Base-by-base conservation (phyloP, 2,113 vertebrate genomes). In the Scolopax mira region DNA sequence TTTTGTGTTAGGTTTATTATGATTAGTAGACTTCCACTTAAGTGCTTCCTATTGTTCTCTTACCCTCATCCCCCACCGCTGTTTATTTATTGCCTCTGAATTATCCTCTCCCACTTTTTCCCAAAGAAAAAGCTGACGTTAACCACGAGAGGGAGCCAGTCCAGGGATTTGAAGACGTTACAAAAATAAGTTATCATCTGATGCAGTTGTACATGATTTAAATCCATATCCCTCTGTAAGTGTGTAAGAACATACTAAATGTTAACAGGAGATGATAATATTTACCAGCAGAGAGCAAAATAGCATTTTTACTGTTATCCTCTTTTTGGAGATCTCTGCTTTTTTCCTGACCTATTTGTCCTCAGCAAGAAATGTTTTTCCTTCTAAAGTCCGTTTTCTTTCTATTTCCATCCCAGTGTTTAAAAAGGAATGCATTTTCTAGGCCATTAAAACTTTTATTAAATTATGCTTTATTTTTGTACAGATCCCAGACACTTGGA, bases 71-170 rank as follows among this genome's bases (percentile, higher is more conserved):
- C n/a, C 42, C 17, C 39, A 61, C 9, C 51, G 10, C 41, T 12
- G 19, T n/a, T 72, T 37, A 18, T 13, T 49, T 66, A 33, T 30
- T 31, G 21, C 42, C 27, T 74, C n/a, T 33, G 28, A 70, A 66
- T 60, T 77, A 14, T 31, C 33, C 13, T 42, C 37, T 85, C 28
- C 46, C 61, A 44, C 8, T 52, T 61, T 78, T 37, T 80, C 60
- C 41, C 54, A 15, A 37, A 60, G 31, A 57, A 64, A 52, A 69
- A 74, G 51, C 83, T 46, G 66, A 39, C 3, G 7, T 35, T 49
- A 82, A 64, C 95, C 97, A 78, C 87, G 37, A 96, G 96, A 93
- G 96, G 96, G 95, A 95, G 95, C 82, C 51, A 55, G 52, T 24
- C 24, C 27, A 39, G 44, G 60, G 44, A 18, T 46, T 35, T 21